phyloP scores from a whole-genome alignment of 1,140 invertebrate genomes.

The Uloborus diversus region DNA sequence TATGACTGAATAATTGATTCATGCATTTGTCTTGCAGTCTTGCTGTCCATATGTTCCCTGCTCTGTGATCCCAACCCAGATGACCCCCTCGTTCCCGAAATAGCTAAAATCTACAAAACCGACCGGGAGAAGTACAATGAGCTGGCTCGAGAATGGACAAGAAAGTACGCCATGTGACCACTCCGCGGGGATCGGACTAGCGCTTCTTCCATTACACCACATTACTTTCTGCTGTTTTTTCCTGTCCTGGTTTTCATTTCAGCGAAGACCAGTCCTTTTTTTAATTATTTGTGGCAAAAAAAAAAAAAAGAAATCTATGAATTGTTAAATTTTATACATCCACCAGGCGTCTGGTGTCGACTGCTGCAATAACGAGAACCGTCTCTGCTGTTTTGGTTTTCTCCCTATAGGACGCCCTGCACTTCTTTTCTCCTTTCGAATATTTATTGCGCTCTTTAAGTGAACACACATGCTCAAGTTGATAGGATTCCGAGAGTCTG shows the following conservation, averaged over 20 bases:
- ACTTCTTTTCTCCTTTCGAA: conserved; percentile 5
- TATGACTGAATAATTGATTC: too few species aligned
- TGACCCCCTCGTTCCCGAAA: conserved; percentile 70
- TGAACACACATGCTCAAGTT: conserved; percentile 41
- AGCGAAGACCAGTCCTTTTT: conserved; percentile 47
- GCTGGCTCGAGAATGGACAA: conserved; percentile 97
- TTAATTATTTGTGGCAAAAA: conserved; percentile 20
- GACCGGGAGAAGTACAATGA: conserved; percentile 85
- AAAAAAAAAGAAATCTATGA: conserved; percentile 11
- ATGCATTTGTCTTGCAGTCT: conserved; percentile 60
- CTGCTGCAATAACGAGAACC: not conserved
- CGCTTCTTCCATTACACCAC: conserved; percentile 55
- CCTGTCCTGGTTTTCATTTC: conserved; percentile 50
- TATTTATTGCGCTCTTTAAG: not conserved
- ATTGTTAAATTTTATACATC: conserved; percentile 10
- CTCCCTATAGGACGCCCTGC: conserved; percentile 21
- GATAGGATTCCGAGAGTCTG: conserved; percentile 24
- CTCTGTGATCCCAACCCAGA: conserved; percentile 72
- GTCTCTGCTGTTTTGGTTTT: not conserved
- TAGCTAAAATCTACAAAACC: conserved; percentile 69
- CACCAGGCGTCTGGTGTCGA: not conserved
- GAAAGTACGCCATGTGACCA: conserved; percentile 93
- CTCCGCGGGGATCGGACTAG: conserved; percentile 28
- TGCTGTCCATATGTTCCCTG: conserved; percentile 70
- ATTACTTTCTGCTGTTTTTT: conserved; percentile 54